phyloP scores from a whole-genome alignment of 2,797 vertebrate species.

The Myotis daubentonii region DNA sequence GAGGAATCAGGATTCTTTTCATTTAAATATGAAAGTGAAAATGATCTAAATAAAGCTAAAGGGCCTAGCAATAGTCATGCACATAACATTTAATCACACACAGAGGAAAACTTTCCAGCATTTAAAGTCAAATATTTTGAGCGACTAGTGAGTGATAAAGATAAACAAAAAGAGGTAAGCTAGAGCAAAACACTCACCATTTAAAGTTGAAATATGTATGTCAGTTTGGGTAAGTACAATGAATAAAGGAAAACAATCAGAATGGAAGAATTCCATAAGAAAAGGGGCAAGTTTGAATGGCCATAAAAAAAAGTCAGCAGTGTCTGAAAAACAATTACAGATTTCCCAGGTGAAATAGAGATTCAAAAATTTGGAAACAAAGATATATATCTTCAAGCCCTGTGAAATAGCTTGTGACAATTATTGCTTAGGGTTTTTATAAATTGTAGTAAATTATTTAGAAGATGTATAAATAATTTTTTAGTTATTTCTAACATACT shows the following conservation, averaged over 20 bases:
- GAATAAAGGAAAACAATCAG: not conserved
- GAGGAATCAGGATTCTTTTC: not conserved
- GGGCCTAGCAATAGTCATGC: not conserved
- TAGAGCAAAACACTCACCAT: not conserved
- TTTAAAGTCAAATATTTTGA: not conserved
- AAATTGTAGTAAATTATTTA: conserved; percentile 9
- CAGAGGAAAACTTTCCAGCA: not conserved
- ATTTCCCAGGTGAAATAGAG: not conserved
- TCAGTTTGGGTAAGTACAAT: not conserved
- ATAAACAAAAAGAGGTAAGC: not conserved
- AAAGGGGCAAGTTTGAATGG: not conserved
- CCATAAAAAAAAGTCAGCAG: not conserved
- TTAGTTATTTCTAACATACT: not conserved
- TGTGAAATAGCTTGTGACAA: not conserved
- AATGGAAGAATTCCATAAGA: not conserved
- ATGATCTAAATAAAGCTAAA: not conserved
- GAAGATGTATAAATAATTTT: not conserved
- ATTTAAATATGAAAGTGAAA: not conserved
- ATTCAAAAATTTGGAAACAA: not conserved
- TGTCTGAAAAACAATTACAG: not conserved
- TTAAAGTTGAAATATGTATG: not conserved
- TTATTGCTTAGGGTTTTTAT: not conserved
- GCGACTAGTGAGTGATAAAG: not conserved
- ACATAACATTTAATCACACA: not conserved
- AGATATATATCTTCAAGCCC: not conserved